Evolutionary conservation across 2,113 vertebrate species (phyloP).

Genomic region (Bothrops jararaca): DNA sequence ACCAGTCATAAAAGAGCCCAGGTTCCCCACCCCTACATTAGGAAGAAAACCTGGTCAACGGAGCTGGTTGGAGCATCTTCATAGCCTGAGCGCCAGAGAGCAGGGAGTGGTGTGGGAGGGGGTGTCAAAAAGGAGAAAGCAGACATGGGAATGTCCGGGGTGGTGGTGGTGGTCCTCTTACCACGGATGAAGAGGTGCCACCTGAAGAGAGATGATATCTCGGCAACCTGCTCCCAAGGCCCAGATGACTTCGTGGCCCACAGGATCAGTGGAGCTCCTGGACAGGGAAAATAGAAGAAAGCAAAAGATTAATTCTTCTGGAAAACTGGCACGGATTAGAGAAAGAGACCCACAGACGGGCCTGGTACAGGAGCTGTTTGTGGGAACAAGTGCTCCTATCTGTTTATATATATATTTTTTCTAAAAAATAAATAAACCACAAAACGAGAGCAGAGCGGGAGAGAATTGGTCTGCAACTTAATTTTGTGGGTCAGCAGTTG

Average conservation of each 20-base stretch:
- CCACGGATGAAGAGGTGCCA: slow-evolving; percentile 96
- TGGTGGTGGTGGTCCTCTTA: slow-evolving; percentile 58
- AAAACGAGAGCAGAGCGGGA: not conserved
- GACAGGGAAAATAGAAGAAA: slow-evolving; percentile 21
- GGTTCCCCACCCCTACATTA: not conserved
- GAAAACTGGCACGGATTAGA: not conserved
- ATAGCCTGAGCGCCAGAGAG: not conserved
- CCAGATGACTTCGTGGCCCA: slow-evolving; percentile 98
- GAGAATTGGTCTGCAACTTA: not conserved
- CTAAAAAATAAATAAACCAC: not conserved
- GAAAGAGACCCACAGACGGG: not conserved
- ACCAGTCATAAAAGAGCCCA: too few species aligned
- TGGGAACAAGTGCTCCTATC: not conserved
- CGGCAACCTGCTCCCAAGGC: slow-evolving; percentile 95
- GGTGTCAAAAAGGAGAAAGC: not conserved
- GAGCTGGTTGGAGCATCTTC: not conserved
- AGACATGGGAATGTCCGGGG: fast-evolving
- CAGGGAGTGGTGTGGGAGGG: not conserved
- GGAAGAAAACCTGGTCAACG: not conserved
- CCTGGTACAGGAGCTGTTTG: not conserved
- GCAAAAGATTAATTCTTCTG: not conserved
- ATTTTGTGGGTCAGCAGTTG: not conserved
- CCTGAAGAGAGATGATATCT: slow-evolving; percentile 98
- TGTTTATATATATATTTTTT: not conserved
- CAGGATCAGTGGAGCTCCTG: slow-evolving; percentile 95